Conservation (phyloP, 2,113 vertebrate genomes). For the Mus spicilegus region DNA sequence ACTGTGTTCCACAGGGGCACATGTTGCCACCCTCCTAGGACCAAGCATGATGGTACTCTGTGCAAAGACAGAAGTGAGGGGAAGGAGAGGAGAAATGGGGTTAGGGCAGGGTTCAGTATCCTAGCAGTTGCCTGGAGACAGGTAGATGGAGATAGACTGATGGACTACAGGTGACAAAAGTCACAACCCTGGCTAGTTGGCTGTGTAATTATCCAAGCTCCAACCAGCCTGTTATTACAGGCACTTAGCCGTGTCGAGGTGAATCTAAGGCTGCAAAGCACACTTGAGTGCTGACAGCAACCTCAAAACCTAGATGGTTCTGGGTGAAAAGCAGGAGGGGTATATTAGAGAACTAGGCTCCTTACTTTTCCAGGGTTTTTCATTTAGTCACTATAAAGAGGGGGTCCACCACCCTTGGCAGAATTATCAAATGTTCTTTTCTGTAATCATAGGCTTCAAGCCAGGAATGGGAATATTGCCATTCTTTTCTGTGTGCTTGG, state of each 20-base stretch:
- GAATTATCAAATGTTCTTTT: background rate
- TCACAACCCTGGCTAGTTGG: slow-evolving; percentile 76
- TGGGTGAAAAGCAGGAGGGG: background rate
- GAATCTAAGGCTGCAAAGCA: slow-evolving; percentile 73
- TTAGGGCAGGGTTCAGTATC: background rate
- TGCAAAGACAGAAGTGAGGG: background rate
- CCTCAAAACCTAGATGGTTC: background rate
- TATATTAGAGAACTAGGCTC: background rate
- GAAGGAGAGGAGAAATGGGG: background rate
- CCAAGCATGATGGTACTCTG: slow-evolving; percentile 60
- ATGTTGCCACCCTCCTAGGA: slow-evolving; percentile 31
- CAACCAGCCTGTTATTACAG: slow-evolving; percentile 79
- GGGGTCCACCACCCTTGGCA: background rate
- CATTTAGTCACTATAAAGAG: background rate
- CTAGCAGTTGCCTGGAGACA: slow-evolving; percentile 76
- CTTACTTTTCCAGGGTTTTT: background rate
- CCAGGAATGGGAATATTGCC: fast-evolving
- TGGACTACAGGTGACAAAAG: slow-evolving; percentile 70
- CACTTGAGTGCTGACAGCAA: slow-evolving; percentile 27
- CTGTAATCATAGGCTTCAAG: fast-evolving
- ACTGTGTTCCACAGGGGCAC: slow-evolving; percentile 30
- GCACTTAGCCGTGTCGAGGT: slow-evolving; percentile 76
- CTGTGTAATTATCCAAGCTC: slow-evolving; percentile 82
- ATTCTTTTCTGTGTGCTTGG: background rate
- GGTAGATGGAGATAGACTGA: slow-evolving; percentile 79